Percentiles rank a stretch among this genome's conserved stretches.
phyloP scores from a whole-genome alignment of 2,113 vertebrate genomes.

The Trinectes maculatus region DNA sequence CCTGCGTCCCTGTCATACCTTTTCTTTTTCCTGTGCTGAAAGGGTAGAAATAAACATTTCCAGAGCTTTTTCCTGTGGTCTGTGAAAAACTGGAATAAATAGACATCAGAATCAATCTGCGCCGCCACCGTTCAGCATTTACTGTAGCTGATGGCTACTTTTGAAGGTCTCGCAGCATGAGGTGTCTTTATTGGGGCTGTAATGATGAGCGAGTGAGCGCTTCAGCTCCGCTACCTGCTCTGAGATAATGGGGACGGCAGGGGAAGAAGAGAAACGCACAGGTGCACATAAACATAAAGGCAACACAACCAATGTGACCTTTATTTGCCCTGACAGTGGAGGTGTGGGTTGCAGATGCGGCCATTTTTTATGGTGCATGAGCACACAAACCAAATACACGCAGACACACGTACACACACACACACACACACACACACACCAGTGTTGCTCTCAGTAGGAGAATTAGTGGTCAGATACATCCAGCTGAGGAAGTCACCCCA shows the following conservation, averaged over 20 bases:
- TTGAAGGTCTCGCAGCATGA: conserved; percentile 35
- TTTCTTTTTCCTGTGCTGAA: conserved; percentile 19
- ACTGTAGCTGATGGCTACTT: conserved; percentile 12
- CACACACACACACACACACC: conserved; percentile 20
- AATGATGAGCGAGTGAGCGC: conserved; percentile 31
- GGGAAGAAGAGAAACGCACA: neutral
- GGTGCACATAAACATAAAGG: neutral
- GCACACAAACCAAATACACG: conserved; percentile 32
- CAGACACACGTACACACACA: conserved; percentile 7
- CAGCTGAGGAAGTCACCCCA: conserved; percentile 62
- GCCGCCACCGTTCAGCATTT: conserved; percentile 22
- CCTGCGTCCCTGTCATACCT: conserved; percentile 16
- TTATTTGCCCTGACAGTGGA: conserved; percentile 46
- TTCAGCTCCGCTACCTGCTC: conserved; percentile 23
- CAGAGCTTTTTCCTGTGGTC: neutral
- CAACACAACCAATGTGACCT: conserved; percentile 47
- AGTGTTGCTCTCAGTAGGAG: conserved; percentile 44
- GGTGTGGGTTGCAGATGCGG: conserved; percentile 61
- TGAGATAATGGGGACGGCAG: conserved; percentile 3
- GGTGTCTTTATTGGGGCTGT: conserved; percentile 20
- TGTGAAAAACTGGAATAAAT: conserved; percentile 41
- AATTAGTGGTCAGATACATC: conserved; percentile 59
- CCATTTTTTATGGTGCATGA: conserved; percentile 48
- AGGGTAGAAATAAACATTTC: conserved; percentile 15
- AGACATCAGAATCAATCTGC: conserved; percentile 13